Evolutionary conservation across 2,888 invertebrate genomes (phyloP).

Genomic region (Cloeon dipterum): DNA sequence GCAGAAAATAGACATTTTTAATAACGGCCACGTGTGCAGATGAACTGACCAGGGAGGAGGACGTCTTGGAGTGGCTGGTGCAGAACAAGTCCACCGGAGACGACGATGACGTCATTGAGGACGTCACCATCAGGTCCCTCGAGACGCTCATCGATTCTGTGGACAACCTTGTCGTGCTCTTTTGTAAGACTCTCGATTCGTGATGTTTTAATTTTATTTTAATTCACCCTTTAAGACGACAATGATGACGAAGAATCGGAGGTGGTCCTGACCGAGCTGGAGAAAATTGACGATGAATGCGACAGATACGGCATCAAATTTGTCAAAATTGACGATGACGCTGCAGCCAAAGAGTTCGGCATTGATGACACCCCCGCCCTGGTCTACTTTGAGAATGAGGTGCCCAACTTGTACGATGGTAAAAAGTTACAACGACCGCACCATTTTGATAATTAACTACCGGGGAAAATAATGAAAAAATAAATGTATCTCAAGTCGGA

Average conservation of each 20-base stretch:
- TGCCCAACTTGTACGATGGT: conserved; percentile 82
- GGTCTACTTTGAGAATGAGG: conserved; percentile 82
- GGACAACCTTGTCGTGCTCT: conserved; percentile 75
- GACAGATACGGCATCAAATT: conserved; percentile 82
- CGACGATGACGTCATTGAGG: conserved; percentile 83
- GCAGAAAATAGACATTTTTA: too few relatives aligned
- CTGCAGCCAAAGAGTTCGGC: conserved; percentile 67
- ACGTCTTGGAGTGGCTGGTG: conserved; percentile 81
- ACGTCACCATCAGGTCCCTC: conserved; percentile 75
- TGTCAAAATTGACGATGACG: conserved; percentile 73
- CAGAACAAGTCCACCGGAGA: conserved; percentile 83
- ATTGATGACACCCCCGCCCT: conserved; percentile 64
- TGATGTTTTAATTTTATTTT: conserved; percentile 2
- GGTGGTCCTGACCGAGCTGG: conserved; percentile 63
- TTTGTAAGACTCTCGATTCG: conserved; percentile 65
- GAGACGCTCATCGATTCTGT: conserved; percentile 71
- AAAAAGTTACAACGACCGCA: conserved; percentile 17
- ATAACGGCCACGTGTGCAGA: too few relatives aligned
- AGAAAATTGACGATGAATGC: conserved; percentile 85
- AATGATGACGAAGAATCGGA: conserved; percentile 73
- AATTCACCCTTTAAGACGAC: conserved; percentile 38
- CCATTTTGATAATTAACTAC: conserved; percentile 15
- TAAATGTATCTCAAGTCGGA: not conserved
- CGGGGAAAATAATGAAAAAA: conserved; percentile 18
- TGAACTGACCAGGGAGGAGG: conserved; percentile 73